Conservation (phyloP, 2,797 vertebrate species). For the Tenualosa thibaudeaui region DNA sequence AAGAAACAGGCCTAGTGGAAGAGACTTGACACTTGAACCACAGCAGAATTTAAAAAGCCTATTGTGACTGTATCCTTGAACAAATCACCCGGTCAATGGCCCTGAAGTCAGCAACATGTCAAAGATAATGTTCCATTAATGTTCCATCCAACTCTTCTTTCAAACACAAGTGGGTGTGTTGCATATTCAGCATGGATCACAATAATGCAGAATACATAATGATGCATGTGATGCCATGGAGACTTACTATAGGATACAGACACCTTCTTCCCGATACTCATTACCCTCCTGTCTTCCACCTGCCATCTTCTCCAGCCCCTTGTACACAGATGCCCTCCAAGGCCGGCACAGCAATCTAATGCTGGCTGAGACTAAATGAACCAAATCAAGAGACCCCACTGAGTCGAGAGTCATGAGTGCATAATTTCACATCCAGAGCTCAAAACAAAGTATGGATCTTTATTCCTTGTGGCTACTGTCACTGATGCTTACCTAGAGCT, state of each 20-base stretch:
- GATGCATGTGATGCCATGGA: neutral
- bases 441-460: neutral
- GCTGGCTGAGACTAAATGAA: neutral
- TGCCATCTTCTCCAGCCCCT: neutral
- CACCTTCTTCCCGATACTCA: neutral
- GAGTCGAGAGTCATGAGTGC: neutral
- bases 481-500: neutral
- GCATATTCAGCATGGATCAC: neutral
- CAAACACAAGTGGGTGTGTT: neutral
- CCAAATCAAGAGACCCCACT: neutral
- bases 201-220: neutral
- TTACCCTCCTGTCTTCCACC: neutral
- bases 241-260: neutral
- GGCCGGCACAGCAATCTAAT: neutral
- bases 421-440: neutral
- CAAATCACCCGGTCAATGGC: neutral
- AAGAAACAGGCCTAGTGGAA: constrained; percentile 47
- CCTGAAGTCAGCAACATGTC: neutral
- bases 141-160: neutral
- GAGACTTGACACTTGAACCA: neutral
- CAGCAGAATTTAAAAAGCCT: neutral
- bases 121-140: neutral
- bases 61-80: neutral
- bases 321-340: neutral
- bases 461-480: neutral